Conservation (phyloP, 2,888 invertebrate species). For the Dynastes tityus region DNA sequence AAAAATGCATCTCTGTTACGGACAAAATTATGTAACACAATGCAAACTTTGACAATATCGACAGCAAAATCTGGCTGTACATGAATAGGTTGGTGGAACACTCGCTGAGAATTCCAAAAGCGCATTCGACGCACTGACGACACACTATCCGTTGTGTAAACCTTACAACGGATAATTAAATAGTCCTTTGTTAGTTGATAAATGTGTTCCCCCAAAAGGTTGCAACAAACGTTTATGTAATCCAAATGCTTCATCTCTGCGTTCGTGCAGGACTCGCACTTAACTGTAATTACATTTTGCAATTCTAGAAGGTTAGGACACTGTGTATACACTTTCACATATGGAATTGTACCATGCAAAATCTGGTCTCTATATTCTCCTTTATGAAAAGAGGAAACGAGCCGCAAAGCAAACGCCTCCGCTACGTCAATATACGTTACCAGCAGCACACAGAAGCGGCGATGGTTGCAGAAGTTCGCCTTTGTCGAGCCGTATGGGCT, state of each 20-base stretch:
- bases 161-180: neutral
- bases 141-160: too few relatives aligned
- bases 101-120: neutral
- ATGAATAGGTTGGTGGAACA: neutral
- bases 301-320: too few relatives aligned
- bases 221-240: too few relatives aligned
- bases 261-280: too few relatives aligned
- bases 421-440: too few relatives aligned
- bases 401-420: conserved; percentile 22
- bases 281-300: too few relatives aligned
- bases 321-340: too few relatives aligned
- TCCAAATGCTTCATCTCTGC: too few relatives aligned
- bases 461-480: neutral
- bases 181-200: neutral
- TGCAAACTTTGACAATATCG: neutral
- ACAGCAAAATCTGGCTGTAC: neutral
- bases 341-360: too few relatives aligned
- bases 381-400: neutral
- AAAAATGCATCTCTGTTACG: neutral
- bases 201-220: too few relatives aligned
- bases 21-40: neutral
- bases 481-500: neutral
- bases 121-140: neutral
- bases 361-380: neutral
- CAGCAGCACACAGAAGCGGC: too few relatives aligned